Base-by-base conservation (phyloP, 23 tunicate species). In the Ciona savignyi region DNA sequence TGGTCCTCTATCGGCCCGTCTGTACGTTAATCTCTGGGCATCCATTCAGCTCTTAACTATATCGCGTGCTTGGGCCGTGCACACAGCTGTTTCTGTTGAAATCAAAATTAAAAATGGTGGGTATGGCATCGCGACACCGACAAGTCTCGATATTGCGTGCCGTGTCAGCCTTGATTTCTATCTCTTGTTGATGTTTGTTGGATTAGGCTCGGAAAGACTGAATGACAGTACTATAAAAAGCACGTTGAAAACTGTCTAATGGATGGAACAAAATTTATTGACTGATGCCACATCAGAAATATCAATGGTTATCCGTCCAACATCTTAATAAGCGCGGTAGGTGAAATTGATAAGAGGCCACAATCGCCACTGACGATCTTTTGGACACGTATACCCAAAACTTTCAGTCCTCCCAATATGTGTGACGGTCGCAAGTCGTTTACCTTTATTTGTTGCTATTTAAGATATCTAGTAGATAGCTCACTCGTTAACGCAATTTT, bases 381-480 rank as follows among this genome's bases (percentile, higher is more conserved):
- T n/a, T n/a, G n/a, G n/a, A n/a, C n/a, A n/a, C n/a, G n/a, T n/a
- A n/a, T n/a, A n/a, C n/a, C n/a, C n/a, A n/a, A n/a, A n/a, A n/a
- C n/a, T n/a, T n/a, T n/a, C n/a, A n/a, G n/a, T n/a, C n/a, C 56
- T 42, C 56, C 56, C 56, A 42, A 42, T 42, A 42, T 42, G 56
- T 15, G 15, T 42, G 56, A 42, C 56, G 56, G 56, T 42, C 56
- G 15, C 9, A 42, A 42, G 15, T 15, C 56, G 15, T 6, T 42
- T n/a, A n/a, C 11, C 56, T 9, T 42, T 42, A 42, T 42, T 42
- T 42, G 56, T 42, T 42, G 56, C 56, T 42, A 15, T 15, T 42
- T 42, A 6, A 42, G 15, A 42, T 15, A 42, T 6, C 15, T 15
- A 15, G 56, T 9, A 42, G 56, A n/a, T 15, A 42, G 9, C 56